Conservation (phyloP, 2,113 vertebrate species). For the Prochilodus magdalenae region DNA sequence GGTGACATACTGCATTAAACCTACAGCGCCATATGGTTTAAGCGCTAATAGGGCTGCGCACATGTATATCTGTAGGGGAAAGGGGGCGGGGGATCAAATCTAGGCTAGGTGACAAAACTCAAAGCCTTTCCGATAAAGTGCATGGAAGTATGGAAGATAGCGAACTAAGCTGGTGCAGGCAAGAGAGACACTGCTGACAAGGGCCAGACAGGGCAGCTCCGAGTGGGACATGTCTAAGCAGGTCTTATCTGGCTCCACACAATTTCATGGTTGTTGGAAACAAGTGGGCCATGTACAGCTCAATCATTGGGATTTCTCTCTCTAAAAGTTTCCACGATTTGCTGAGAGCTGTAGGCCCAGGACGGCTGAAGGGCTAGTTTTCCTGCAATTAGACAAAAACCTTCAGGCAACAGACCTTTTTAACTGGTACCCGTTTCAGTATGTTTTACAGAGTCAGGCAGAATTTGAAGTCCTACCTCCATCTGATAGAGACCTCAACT, state of each 20-base stretch:
- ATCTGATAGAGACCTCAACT: too few relatives aligned
- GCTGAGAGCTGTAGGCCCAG: slow-evolving; percentile 39
- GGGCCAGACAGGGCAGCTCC: slow-evolving; percentile 42
- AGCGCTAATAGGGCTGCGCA: slow-evolving; percentile 10
- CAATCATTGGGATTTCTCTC: slow-evolving; percentile 67
- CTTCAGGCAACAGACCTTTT: not conserved
- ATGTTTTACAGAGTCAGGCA: not conserved
- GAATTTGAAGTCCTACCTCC: not conserved
- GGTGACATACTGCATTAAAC: too few relatives aligned
- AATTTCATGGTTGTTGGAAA: slow-evolving; percentile 82
- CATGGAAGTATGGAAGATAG: slow-evolving; percentile 30
- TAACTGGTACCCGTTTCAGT: not conserved
- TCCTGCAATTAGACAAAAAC: not conserved
- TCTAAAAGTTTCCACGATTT: slow-evolving; percentile 64
- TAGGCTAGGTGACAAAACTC: not conserved
- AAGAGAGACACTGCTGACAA: slow-evolving; percentile 41
- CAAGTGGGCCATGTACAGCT: slow-evolving; percentile 79
- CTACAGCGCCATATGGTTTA: too few relatives aligned
- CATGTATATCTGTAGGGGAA: not conserved
- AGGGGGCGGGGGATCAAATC: not conserved
- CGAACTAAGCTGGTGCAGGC: slow-evolving; percentile 47
- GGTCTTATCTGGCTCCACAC: slow-evolving; percentile 74
- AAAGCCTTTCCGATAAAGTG: not conserved
- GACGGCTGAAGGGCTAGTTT: slow-evolving; percentile 7
- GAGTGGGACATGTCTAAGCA: slow-evolving; percentile 75